These are phyloP conservation scores for Hyphantria cunea DNA, from an alignment of 1,140 invertebrate genomes.

Conservation along the genomic window DNA sequence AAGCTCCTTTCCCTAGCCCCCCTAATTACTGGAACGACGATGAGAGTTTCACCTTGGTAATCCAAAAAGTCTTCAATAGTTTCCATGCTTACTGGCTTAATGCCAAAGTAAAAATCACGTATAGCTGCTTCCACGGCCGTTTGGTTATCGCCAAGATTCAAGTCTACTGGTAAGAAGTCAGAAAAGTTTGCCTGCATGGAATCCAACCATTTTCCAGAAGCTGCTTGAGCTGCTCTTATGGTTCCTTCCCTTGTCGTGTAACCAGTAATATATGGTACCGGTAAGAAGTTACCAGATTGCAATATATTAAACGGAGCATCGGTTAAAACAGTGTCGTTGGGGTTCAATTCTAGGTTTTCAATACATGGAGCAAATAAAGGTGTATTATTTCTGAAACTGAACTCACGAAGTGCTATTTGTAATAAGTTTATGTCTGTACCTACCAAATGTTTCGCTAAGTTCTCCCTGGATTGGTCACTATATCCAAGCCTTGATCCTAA, in stretches of 20 bases:
- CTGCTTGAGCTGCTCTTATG: conserved; percentile 51
- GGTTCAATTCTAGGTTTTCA: conserved; percentile 48
- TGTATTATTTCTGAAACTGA: conserved; percentile 59
- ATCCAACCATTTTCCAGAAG: conserved; percentile 46
- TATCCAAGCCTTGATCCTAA: conserved; percentile 58
- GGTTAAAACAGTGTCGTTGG: conserved; percentile 51
- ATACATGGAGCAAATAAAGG: conserved; percentile 67
- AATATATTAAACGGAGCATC: conserved; percentile 61
- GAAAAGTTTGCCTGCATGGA: conserved; percentile 62
- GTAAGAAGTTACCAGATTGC: conserved; percentile 55
- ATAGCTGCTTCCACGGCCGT: conserved; percentile 44
- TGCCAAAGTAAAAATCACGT: conserved; percentile 58
- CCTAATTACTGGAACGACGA: conserved; percentile 54
- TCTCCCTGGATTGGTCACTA: conserved; percentile 35
- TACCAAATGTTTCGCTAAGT: conserved; percentile 49
- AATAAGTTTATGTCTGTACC: conserved; percentile 49
- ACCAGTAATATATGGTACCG: conserved; percentile 63
- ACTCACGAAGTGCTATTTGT: conserved; percentile 37
- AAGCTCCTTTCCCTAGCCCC: conserved; percentile 50
- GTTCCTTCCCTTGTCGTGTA: conserved; percentile 67
- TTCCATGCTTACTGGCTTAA: conserved; percentile 51
- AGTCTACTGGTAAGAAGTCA: conserved; percentile 59
- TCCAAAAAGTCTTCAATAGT: conserved; percentile 67
- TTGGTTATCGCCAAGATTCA: conserved; percentile 46
- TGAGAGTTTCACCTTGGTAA: conserved; percentile 62